Evolutionary conservation across 1,140 invertebrate species (phyloP), one percentile per base, ranked within the genome.

Genomic region (Ceratina japonica): DNA sequence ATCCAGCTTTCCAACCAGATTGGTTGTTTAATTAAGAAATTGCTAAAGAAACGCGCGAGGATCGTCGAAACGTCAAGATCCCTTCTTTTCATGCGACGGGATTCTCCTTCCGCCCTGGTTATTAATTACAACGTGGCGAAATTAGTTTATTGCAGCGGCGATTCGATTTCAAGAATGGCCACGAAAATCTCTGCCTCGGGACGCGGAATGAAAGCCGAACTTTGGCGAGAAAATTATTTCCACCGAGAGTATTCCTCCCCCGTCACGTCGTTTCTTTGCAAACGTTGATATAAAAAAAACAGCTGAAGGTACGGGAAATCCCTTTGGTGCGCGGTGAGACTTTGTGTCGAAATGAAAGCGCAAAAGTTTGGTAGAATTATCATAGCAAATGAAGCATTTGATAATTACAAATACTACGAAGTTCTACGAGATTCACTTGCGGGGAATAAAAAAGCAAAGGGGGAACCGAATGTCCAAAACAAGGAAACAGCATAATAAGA

Each of bases 1-100:
- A 51, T 74, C 37, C 20, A 52, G 3, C 49, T 63, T 37, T 58
- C 61, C 3, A 31, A 31, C 18, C 51, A 18, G 37, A 8, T 49
- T 56, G 27, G 72, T 74, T 59, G 76, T 74, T 73, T 65, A 74
- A 79, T 79, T 74, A 79, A 79, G 44, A 59, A 65, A 74, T 63
- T 18, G 51, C 22, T 51, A 63, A 78, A 72, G 49, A 15, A 54
- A 16, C 27, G 27, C 24, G 24, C 4, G 58, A 58, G 18, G n/a
- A 61, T 15, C 16, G 20, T 51, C n/a, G 37, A 22, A 31, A 58
- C 37, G 18, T 22, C 16, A 59, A n/a, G 74, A 44, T 31, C 27
- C 27, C 27, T 59, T 61, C 37, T 51, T 59, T 49, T 59, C 64
- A 31, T 27, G 15, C 16, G 44, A n/a, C 18, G n/a, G 52, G 5